Evolutionary conservation across 35 echinoderm and acorn worm species (phyloP).

Genomic region (Diadema setosum): DNA sequence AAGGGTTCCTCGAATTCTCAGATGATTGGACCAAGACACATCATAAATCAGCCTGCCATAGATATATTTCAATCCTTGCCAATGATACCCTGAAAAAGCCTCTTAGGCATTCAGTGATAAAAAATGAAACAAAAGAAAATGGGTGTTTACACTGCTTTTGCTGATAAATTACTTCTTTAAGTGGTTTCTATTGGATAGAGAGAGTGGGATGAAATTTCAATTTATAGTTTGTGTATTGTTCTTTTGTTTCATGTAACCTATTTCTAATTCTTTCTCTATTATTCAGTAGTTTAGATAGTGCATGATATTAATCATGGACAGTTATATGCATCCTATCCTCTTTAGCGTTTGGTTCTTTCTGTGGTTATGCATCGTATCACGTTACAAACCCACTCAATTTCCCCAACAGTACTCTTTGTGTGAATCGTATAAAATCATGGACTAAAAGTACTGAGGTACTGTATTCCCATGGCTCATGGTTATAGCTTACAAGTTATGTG

Average conservation of each 20-base stretch:
- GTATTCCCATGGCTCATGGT: too few relatives aligned
- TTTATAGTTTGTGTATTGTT: background rate
- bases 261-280: background rate
- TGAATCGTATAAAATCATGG: background rate
- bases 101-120: too few relatives aligned
- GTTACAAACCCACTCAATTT: background rate
- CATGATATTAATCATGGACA: background rate
- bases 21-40: too few relatives aligned
- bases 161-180: conserved; percentile 4
- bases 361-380: background rate
- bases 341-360: background rate
- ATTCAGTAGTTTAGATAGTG: background rate
- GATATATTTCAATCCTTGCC: too few relatives aligned
- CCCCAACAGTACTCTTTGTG: background rate
- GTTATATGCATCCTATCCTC: background rate
- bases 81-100: too few relatives aligned
- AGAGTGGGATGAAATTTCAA: background rate
- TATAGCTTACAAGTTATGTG: too few relatives aligned
- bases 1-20: too few relatives aligned
- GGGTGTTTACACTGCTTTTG: background rate
- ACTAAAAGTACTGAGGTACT: background rate
- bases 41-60: too few relatives aligned
- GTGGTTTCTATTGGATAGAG: background rate
- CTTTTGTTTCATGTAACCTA: background rate
- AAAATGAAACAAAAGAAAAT: conserved; percentile 25